These are phyloP conservation scores for Ctenodactylus gundi DNA, from an alignment of 2,113 vertebrate genomes.

Conservation along the genomic window DNA sequence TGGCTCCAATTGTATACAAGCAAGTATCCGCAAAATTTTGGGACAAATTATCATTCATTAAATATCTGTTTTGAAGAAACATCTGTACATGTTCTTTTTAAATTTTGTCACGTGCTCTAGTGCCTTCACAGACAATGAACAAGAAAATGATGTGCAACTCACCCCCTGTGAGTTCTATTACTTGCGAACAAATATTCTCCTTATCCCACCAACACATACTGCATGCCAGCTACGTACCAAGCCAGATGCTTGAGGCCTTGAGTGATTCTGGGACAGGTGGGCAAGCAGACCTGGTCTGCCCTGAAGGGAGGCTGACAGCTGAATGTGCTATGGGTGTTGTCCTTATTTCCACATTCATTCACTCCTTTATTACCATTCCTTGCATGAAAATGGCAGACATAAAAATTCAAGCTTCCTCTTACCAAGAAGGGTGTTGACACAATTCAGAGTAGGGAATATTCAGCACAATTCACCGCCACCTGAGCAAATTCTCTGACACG, in stretches of 20 bases:
- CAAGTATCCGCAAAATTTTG: neutral
- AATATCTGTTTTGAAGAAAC: neutral
- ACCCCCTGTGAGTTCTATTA: neutral
- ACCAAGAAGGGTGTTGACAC: neutral
- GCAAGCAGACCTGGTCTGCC: neutral
- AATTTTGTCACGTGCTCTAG: neutral
- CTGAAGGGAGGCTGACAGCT: neutral
- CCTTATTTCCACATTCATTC: neutral
- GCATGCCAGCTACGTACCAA: neutral
- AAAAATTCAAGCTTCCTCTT: constrained; percentile 1
- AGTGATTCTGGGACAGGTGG: neutral
- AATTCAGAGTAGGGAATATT: neutral
- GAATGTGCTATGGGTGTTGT: neutral
- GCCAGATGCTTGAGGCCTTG: neutral
- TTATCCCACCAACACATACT: neutral
- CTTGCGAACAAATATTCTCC: neutral
- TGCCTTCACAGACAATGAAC: neutral
- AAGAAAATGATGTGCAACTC: constrained; percentile 3
- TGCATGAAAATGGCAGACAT: neutral
- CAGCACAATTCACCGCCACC: neutral
- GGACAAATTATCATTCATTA: neutral
- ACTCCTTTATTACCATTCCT: constrained; percentile 2
- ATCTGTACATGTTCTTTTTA: neutral
- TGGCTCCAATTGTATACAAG: neutral
- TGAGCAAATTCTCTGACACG: neutral